Conservation (phyloP, 1,140 invertebrate species). For the Samia ricini region DNA sequence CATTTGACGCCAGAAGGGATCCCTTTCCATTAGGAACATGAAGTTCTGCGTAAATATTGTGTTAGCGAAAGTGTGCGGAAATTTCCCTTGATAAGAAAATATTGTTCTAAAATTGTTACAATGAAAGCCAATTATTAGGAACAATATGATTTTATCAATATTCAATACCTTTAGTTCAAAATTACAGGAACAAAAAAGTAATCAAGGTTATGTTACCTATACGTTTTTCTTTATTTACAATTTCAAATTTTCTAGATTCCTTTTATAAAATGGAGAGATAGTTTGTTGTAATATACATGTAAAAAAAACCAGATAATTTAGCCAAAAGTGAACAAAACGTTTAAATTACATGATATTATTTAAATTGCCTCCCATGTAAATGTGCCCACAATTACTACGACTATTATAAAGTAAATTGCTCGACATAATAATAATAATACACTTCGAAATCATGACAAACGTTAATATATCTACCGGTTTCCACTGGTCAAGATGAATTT, state of each 20-base stretch:
- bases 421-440: background rate
- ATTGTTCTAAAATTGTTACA: background rate
- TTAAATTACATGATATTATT: slow-evolving; percentile 1
- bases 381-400: background rate
- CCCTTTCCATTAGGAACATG: slow-evolving; percentile 6
- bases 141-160: background rate
- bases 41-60: slow-evolving; percentile 7
- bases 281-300: too few relatives aligned
- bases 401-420: background rate
- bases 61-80: background rate
- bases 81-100: background rate
- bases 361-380: background rate
- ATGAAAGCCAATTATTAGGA: background rate
- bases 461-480: too few relatives aligned
- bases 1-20: slow-evolving; percentile 15
- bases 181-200: too few relatives aligned
- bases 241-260: too few relatives aligned
- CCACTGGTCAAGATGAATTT: too few relatives aligned
- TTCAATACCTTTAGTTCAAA: background rate
- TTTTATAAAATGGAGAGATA: too few relatives aligned
- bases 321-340: background rate
- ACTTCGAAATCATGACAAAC: too few relatives aligned
- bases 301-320: background rate
- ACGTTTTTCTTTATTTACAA: too few relatives aligned
- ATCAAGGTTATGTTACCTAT: too few relatives aligned